A percentile compares a stretch with the other conserved stretches of the same genome.
Conservation (phyloP, 1,140 invertebrate species). For the Drosophila repleta region DNA sequence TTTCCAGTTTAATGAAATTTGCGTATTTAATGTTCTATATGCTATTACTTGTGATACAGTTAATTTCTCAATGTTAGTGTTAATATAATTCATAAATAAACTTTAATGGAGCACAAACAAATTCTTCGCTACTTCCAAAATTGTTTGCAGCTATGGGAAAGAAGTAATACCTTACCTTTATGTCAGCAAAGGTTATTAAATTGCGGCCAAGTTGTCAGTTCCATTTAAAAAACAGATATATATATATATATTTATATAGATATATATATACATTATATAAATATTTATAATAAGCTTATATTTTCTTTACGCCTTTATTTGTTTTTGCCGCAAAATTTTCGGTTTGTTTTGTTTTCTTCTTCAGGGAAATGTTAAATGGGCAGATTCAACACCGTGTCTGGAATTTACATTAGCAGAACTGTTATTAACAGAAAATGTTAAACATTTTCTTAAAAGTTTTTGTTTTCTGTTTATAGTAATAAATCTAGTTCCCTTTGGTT, state of each 20-base stretch:
- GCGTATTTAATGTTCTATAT: slow-evolving; percentile 4
- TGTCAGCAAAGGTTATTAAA: background rate
- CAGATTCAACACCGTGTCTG: background rate
- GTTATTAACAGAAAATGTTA: background rate
- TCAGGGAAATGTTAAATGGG: background rate
- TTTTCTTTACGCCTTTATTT: background rate
- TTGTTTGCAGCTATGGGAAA: background rate
- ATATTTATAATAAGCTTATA: background rate
- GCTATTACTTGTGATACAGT: slow-evolving; percentile 66
- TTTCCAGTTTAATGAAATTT: slow-evolving; percentile 84
- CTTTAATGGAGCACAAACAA: slow-evolving; percentile 22
- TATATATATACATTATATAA: too few species aligned
- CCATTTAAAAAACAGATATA: too few species aligned
- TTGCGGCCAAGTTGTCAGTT: too few species aligned
- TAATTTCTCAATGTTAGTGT: slow-evolving; percentile 63
- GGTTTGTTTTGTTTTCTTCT: slow-evolving; percentile 11
- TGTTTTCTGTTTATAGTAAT: too few species aligned
- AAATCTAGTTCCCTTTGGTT: too few species aligned
- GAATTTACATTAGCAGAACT: background rate
- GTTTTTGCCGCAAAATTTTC: background rate
- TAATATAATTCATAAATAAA: slow-evolving; percentile 55
- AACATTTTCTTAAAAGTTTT: too few species aligned
- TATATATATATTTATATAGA: too few species aligned
- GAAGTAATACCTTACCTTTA: background rate
- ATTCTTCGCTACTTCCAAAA: background rate